A percentile compares a stretch with the other conserved stretches of the same genome.
These are phyloP conservation scores for Eristalinus aeneus DNA, from an alignment of 2,888 invertebrate species.

Conservation along the genomic window DNA sequence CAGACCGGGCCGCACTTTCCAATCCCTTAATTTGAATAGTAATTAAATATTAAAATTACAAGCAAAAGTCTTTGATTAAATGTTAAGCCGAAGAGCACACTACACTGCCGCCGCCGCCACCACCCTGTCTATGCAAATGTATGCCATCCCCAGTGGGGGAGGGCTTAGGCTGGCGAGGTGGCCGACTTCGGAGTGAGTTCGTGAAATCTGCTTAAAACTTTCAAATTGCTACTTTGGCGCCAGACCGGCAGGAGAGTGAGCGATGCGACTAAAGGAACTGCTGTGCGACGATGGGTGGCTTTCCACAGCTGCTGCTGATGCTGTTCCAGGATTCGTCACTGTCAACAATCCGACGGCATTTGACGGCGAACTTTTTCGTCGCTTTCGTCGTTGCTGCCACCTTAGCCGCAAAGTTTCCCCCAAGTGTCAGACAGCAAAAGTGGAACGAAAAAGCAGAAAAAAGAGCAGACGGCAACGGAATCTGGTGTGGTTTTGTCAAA, in stretches of 20 bases:
- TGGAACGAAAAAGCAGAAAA: background rate
- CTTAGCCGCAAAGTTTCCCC: conserved; percentile 63
- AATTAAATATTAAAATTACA: conserved; percentile 71
- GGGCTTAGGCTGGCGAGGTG: conserved; percentile 25
- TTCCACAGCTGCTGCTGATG: conserved; percentile 47
- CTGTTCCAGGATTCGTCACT: conserved; percentile 7
- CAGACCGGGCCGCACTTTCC: conserved; percentile 25
- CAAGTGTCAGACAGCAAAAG: conserved; percentile 25
- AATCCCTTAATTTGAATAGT: conserved; percentile 70
- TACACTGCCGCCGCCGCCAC: background rate
- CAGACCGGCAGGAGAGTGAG: conserved; percentile 13
- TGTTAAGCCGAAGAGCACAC: conserved; percentile 66
- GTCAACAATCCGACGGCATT: conserved; percentile 66
- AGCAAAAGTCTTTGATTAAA: conserved; percentile 71
- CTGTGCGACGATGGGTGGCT: conserved; percentile 37
- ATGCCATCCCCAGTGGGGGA: conserved; percentile 18
- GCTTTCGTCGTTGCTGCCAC: conserved; percentile 30
- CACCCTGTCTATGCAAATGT: conserved; percentile 60
- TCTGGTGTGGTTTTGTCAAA: conserved; percentile 61
- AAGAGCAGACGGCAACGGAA: conserved; percentile 36
- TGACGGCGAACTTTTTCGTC: conserved; percentile 57
- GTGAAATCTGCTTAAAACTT: conserved; percentile 68
- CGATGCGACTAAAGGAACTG: conserved; percentile 26
- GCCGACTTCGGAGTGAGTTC: conserved; percentile 31
- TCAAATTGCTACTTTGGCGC: conserved; percentile 64